Evolutionary conservation across 2,113 vertebrate species (phyloP).

Genomic region (Pygoscelis antarcticus): DNA sequence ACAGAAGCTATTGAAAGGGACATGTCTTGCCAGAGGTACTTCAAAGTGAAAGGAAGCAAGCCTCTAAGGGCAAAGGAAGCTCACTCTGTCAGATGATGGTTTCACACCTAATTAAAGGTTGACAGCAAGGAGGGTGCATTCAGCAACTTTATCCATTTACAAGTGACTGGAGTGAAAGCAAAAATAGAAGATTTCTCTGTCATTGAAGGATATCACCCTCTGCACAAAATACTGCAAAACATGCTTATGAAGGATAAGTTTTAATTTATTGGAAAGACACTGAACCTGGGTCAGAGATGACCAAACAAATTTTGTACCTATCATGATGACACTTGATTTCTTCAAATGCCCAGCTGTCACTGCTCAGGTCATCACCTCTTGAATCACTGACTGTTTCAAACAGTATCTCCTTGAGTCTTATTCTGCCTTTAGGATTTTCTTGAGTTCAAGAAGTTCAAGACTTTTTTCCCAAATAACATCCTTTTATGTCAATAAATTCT

Average conservation of each 20-base stretch:
- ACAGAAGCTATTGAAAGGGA: background rate
- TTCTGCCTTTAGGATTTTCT: background rate
- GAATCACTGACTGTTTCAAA: background rate
- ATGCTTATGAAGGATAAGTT: background rate
- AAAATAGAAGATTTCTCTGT: background rate
- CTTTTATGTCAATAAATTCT: background rate
- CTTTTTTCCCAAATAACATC: background rate
- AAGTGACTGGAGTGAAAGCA: background rate
- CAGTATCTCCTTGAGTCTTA: background rate
- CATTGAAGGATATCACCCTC: background rate
- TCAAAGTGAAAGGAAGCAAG: constrained; percentile 4
- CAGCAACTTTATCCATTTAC: background rate
- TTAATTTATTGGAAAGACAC: background rate
- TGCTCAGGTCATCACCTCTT: background rate
- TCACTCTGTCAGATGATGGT: background rate
- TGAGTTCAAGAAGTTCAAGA: background rate
- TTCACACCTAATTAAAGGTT: constrained; percentile 11
- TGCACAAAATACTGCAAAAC: background rate
- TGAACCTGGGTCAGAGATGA: background rate
- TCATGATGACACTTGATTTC: background rate
- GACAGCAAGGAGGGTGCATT: background rate
- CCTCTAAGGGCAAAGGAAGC: background rate
- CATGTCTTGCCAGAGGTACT: background rate
- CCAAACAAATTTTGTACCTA: background rate
- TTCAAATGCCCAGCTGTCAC: background rate